Percentiles rank a stretch among this genome's conserved stretches.
phyloP scores from a whole-genome alignment of 2,113 vertebrate species.

The Saimiri boliviensis region DNA sequence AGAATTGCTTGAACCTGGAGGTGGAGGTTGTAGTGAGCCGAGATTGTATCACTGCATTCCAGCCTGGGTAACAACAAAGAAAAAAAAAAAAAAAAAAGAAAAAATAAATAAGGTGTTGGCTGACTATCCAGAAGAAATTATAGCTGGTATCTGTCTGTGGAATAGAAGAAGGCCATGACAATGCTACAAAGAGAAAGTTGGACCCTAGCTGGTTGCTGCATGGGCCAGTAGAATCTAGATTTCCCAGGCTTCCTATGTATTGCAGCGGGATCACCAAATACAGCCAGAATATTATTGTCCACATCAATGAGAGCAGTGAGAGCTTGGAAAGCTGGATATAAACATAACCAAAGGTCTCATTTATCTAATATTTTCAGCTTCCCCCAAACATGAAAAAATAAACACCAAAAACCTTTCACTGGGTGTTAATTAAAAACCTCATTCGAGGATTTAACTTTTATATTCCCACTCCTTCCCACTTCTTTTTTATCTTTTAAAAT shows the following conservation, averaged over 20 bases:
- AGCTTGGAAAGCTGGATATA: neutral
- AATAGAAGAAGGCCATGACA: neutral
- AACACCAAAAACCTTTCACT: neutral
- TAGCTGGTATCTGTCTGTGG: neutral
- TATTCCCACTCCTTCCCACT: neutral
- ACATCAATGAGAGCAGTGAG: neutral
- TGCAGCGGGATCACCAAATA: neutral
- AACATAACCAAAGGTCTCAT: neutral
- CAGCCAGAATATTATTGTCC: neutral
- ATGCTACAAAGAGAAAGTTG: neutral
- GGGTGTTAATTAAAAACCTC: neutral
- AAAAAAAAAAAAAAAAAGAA: too few relatives aligned
- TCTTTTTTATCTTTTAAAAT: too few relatives aligned
- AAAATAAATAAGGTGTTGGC: neutral
- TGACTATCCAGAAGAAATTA: neutral
- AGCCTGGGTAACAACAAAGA: too few relatives aligned
- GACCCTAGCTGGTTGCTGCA: neutral
- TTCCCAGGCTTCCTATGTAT: neutral
- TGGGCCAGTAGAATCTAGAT: neutral
- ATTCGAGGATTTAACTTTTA: neutral
- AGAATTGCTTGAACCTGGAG: too few relatives aligned
- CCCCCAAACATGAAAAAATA: neutral
- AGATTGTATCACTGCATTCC: too few relatives aligned
- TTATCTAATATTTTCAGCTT: neutral
- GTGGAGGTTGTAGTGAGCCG: too few relatives aligned